These are phyloP conservation scores for Didymodactylos carnosus DNA, from an alignment of 2,888 invertebrate genomes.

Conservation along the genomic window DNA sequence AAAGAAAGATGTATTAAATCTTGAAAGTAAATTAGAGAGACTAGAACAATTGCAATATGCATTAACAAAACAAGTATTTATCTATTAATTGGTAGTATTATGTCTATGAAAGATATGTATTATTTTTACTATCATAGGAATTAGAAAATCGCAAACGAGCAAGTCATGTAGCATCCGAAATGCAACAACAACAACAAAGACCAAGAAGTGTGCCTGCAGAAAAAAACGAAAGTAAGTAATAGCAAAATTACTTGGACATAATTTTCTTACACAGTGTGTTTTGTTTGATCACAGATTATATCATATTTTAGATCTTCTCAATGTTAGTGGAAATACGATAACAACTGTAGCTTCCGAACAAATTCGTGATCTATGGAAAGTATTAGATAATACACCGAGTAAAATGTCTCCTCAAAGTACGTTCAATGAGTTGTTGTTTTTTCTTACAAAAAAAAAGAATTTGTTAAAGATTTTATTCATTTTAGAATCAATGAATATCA, in stretches of 20 bases:
- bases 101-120: background rate
- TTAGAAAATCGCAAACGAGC: background rate
- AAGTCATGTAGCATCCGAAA: background rate
- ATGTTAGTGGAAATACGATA: background rate
- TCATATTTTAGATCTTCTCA: background rate
- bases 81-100: background rate
- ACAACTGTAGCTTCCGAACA: slow-evolving; percentile 8
- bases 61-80: slow-evolving; percentile 21
- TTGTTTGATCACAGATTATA: too few species aligned
- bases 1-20: background rate
- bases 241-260: too few species aligned
- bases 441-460: too few species aligned
- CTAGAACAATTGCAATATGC: slow-evolving; percentile 27
- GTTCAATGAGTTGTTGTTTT: too few species aligned
- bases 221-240: background rate
- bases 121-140: background rate
- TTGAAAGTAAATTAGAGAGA: background rate
- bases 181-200: background rate
- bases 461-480: too few species aligned
- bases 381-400: slow-evolving; percentile 6
- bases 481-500: background rate
- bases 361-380: slow-evolving; percentile 11
- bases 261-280: too few species aligned
- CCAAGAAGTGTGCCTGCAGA: background rate
- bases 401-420: background rate